Percentiles rank a stretch among this genome's conserved stretches.
phyloP scores from a whole-genome alignment of 1,140 invertebrate species.

The Tachypleus tridentatus region DNA sequence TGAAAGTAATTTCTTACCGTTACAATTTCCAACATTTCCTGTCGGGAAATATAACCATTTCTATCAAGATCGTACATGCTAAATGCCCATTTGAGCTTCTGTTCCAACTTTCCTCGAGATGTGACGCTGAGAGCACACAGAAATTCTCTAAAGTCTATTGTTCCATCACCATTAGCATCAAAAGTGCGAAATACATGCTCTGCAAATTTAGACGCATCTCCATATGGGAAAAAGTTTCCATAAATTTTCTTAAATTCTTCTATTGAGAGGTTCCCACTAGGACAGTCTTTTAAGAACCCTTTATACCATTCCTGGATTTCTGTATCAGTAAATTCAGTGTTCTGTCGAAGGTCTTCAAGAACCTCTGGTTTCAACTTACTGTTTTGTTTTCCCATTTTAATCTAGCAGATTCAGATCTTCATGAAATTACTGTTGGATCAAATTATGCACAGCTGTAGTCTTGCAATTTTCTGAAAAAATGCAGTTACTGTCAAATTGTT shows the following conservation, averaged over 20 bases:
- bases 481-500: too few relatives aligned
- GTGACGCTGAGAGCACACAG: conserved; percentile 89
- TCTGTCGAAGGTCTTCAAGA: conserved; percentile 84
- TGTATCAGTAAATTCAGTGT: conserved; percentile 94
- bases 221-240: conserved; percentile 96
- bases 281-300: conserved; percentile 95
- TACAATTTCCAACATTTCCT: conserved; percentile 94
- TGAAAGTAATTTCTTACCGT: conserved; percentile 48
- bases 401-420: too few relatives aligned
- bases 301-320: conserved; percentile 99
- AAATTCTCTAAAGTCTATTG: conserved; percentile 97
- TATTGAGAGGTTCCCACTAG: conserved; percentile 85
- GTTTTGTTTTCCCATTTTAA: conserved; percentile 88
- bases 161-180: conserved; percentile 92
- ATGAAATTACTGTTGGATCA: too few relatives aligned
- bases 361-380: conserved; percentile 97
- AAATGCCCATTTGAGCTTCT: conserved; percentile 95
- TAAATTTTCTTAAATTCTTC: conserved; percentile 99
- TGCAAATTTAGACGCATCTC: conserved; percentile 96
- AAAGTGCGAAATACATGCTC: conserved; percentile 98
- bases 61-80: conserved; percentile 93
- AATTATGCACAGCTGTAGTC: too few relatives aligned
- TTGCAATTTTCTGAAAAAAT: too few relatives aligned
- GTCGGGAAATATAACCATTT: conserved; percentile 85
- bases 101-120: conserved; percentile 87